Percentiles rank a stretch among this genome's conserved stretches.
These are phyloP conservation scores for Nymphalis urticae DNA, from an alignment of 2,888 invertebrate genomes.

Conservation along the genomic window DNA sequence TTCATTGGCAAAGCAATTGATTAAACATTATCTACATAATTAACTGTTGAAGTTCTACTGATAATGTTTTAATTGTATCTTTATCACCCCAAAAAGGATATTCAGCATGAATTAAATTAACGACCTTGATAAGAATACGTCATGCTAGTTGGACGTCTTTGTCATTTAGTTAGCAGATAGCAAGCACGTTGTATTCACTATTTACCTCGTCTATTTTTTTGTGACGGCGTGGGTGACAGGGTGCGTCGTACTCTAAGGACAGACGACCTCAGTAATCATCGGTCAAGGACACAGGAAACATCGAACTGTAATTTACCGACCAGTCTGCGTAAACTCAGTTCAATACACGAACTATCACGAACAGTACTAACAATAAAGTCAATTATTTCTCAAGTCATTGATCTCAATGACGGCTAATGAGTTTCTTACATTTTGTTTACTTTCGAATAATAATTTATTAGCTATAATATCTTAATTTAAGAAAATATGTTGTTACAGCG, in stretches of 20 bases:
- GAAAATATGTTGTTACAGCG: no score
- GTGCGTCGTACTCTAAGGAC: slow-evolving; percentile 64
- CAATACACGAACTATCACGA: slow-evolving; percentile 27
- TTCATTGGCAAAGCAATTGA: slow-evolving; percentile 21
- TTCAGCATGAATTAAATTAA: slow-evolving; percentile 2
- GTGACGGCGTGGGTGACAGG: slow-evolving; percentile 66
- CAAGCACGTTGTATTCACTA: slow-evolving; percentile 50
- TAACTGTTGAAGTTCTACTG: background rate
- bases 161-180: slow-evolving; percentile 40
- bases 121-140: slow-evolving; percentile 8
- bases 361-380: slow-evolving; percentile 14
- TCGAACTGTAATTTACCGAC: slow-evolving; percentile 26
- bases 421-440: slow-evolving; percentile 7
- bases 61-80: background rate
- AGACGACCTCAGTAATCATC: slow-evolving; percentile 45
- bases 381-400: slow-evolving; percentile 26
- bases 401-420: slow-evolving; percentile 14
- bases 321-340: slow-evolving; percentile 27
- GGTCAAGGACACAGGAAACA: slow-evolving; percentile 48
- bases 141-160: slow-evolving; percentile 35
- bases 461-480: no score
- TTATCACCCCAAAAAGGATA: slow-evolving; percentile 5
- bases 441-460: background rate
- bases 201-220: slow-evolving; percentile 74
- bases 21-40: slow-evolving; percentile 18